Evolutionary conservation across 2,888 invertebrate species (phyloP).

Genomic region (Andrena minutula): DNA sequence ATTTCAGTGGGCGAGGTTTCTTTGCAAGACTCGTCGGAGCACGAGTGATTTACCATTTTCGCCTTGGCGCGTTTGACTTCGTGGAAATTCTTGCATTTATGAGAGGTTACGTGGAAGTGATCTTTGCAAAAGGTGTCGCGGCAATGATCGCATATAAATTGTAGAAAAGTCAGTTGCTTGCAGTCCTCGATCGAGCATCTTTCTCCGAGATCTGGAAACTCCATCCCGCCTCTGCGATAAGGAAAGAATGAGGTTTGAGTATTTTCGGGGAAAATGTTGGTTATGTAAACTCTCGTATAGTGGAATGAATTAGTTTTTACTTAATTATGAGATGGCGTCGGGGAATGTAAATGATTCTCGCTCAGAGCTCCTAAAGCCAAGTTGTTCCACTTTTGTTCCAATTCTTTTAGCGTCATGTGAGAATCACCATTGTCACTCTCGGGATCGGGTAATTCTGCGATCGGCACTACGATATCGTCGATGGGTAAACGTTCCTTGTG

Average conservation of each 20-base stretch:
- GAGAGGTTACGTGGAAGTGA: slow-evolving; percentile 88
- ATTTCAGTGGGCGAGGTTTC: slow-evolving; percentile 88
- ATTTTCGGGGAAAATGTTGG: background rate
- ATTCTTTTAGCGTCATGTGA: slow-evolving; percentile 95
- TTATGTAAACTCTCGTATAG: slow-evolving; percentile 7
- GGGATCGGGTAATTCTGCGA: slow-evolving; percentile 95
- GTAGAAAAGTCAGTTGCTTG: slow-evolving; percentile 90
- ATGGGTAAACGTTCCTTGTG: slow-evolving; percentile 92
- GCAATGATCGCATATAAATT: slow-evolving; percentile 89
- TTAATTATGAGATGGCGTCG: slow-evolving; percentile 82
- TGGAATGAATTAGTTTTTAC: background rate
- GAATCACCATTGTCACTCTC: slow-evolving; percentile 97
- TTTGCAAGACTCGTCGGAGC: slow-evolving; percentile 87
- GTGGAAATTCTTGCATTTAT: slow-evolving; percentile 85
- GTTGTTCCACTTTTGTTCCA: slow-evolving; percentile 89
- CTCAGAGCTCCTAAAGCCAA: slow-evolving; percentile 86
- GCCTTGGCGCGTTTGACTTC: slow-evolving; percentile 75
- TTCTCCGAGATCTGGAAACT: slow-evolving; percentile 90
- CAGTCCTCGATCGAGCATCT: slow-evolving; percentile 88
- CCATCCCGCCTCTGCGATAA: slow-evolving; percentile 86
- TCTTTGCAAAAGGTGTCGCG: slow-evolving; percentile 88
- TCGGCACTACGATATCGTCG: slow-evolving; percentile 94
- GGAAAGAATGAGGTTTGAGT: background rate
- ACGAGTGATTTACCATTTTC: slow-evolving; percentile 83
- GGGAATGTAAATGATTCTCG: slow-evolving; percentile 86